Evolutionary conservation across 2,113 vertebrate species (phyloP).

Genomic region (Vidua chalybeata): DNA sequence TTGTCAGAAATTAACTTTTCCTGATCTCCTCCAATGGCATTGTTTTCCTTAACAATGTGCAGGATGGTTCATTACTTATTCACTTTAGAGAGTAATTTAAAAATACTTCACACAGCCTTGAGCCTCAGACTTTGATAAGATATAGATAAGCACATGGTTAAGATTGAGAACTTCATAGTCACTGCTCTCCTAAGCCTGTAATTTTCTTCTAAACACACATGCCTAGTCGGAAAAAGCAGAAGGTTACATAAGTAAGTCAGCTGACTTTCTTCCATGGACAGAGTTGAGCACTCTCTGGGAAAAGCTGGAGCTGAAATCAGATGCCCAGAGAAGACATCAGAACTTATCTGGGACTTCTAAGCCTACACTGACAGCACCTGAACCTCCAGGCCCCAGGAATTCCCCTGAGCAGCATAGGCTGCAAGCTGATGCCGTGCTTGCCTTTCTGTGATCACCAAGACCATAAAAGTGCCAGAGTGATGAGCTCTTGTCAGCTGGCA

Average conservation of each 20-base stretch:
- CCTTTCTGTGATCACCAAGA: not conserved
- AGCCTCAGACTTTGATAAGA: not conserved
- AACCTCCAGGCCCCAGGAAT: not conserved
- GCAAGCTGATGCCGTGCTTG: not conserved
- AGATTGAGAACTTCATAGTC: not conserved
- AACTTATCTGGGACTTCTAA: not conserved
- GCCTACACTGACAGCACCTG: not conserved
- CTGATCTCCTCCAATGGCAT: not conserved
- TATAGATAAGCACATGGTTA: not conserved
- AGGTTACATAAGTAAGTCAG: not conserved
- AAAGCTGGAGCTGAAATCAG: not conserved
- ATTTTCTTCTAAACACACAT: not conserved
- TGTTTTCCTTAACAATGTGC: not conserved
- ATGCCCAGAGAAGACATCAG: not conserved
- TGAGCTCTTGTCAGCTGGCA: not conserved
- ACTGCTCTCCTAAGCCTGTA: not conserved
- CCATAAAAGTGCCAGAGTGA: not conserved
- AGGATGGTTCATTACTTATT: not conserved
- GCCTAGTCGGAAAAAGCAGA: not conserved
- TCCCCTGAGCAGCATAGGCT: not conserved
- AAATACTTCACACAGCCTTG: not conserved
- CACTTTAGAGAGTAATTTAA: not conserved
- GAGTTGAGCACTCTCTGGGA: not conserved
- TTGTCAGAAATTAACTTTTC: conserved; percentile 9
- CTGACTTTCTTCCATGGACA: not conserved